These are phyloP conservation scores for Sitta europaea DNA, from an alignment of 2,113 vertebrate species.

Conservation along the genomic window DNA sequence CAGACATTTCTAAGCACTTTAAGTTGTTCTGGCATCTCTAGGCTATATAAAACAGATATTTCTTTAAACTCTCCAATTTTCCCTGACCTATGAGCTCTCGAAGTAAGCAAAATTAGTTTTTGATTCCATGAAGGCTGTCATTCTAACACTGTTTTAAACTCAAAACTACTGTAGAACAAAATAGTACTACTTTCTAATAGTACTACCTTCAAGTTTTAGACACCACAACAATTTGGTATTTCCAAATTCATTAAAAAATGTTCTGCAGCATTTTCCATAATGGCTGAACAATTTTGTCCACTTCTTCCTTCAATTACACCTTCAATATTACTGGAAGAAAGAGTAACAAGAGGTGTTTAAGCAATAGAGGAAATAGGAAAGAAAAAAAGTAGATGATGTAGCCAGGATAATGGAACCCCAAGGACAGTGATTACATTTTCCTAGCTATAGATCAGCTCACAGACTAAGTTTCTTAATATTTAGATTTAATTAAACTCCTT, in stretches of 20 bases:
- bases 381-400: not conserved
- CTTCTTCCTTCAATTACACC: conserved; percentile 14
- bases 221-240: not conserved
- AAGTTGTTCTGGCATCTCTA: not conserved
- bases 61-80: not conserved
- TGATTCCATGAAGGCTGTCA: not conserved
- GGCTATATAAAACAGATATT: not conserved
- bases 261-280: not conserved
- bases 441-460: not conserved
- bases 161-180: not conserved
- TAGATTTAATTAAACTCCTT: conserved; percentile 24
- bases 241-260: not conserved
- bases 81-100: not conserved
- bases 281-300: not conserved
- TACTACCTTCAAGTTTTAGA: not conserved
- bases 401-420: conserved; percentile 28
- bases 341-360: conserved; percentile 1
- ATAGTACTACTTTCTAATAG: not conserved
- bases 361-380: not conserved
- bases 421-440: conserved; percentile 42
- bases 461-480: not conserved
- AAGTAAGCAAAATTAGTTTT: not conserved
- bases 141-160: conserved; percentile 8
- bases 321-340: not conserved
- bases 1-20: not conserved